Percentiles rank a stretch among this genome's conserved stretches.
Evolutionary conservation across 2,797 vertebrate species (phyloP).

Genomic region (Heteromormyrus szaboi): DNA sequence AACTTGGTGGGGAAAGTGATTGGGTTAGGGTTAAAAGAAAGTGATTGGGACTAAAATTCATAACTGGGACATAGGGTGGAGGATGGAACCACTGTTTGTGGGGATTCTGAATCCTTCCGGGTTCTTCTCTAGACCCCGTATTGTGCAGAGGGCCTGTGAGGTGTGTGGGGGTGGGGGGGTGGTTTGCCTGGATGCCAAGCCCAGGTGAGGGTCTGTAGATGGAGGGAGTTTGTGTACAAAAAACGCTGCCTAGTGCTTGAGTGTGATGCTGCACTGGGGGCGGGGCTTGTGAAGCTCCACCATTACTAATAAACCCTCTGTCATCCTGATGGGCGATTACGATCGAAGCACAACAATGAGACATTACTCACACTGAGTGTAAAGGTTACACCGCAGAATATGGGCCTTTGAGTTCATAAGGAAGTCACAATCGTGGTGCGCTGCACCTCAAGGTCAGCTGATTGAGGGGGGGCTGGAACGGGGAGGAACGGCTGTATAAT

Average conservation of each 20-base stretch:
- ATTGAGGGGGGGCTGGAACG: background rate
- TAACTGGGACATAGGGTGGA: conserved; percentile 52
- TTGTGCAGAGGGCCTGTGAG: background rate
- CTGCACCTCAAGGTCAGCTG: background rate
- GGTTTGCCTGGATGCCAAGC: background rate
- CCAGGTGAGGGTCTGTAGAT: background rate
- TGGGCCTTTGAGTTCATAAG: background rate
- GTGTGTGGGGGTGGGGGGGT: background rate
- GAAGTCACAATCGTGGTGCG: background rate
- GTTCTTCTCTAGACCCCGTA: background rate
- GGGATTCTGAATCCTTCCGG: background rate
- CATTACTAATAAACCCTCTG: background rate
- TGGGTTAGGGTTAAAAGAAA: conserved; percentile 46
- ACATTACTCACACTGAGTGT: background rate
- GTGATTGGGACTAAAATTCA: conserved; percentile 72
- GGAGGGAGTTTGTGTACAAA: background rate
- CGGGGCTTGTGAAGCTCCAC: background rate
- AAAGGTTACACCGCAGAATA: background rate
- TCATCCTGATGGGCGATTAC: background rate
- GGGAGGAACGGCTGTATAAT: background rate
- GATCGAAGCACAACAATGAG: background rate
- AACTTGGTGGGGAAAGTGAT: conserved; percentile 70
- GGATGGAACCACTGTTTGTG: background rate
- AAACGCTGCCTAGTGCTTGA: background rate
- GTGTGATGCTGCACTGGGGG: background rate